Base-by-base conservation (phyloP, 2,113 vertebrate species). In the Naja naja region DNA sequence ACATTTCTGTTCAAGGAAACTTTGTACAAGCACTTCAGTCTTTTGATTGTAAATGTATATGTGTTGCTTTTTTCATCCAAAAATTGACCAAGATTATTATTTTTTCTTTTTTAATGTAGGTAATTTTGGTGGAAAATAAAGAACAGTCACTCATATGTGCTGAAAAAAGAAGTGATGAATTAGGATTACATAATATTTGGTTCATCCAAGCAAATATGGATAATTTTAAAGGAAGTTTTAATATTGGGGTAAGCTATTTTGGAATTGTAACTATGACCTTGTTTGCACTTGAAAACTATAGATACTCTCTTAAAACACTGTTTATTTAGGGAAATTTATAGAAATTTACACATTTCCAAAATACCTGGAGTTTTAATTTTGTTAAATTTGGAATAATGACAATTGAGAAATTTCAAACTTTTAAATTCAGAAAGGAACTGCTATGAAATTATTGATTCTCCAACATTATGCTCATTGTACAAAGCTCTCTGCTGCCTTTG, bases 191-290 rank as follows among this genome's bases (percentile, higher is more conserved):
- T 92, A 99, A 99, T 95, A 97, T 99, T 53, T 98, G 98, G 97
- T 99, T 99, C 95, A 97, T 99, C 97, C 99, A 99, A 98, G 98
- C 99, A 89, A 99, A 99, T 96, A 96, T 99, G 97, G 99, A 99
- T 94, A 99, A 99, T 96, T 99, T 99, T 97, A 98, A 97, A 27
- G 99, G 99, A 64, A 94, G 95, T 18, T 99, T 99, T 97, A 98
- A 99, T 53, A 98, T 99, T 89, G 99, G 99, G 98, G 99, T 99
- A 97, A 99, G 99, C 97, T 92, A 39, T 91, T 47, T 54, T 86
- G 1, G 58, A 16, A 89, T 92, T 94, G 93, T 23, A 89, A 52
- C 60, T 91, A 69, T 47, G 92, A 69, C 55, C 95, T 81, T 94
- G 93, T 89, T 25, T 30, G 39, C 89, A 30, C 94, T 93, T 94